Evolutionary conservation across 53 echinoderm and acorn worm genomes (phyloP).

Genomic region (Glandiceps talaboti): DNA sequence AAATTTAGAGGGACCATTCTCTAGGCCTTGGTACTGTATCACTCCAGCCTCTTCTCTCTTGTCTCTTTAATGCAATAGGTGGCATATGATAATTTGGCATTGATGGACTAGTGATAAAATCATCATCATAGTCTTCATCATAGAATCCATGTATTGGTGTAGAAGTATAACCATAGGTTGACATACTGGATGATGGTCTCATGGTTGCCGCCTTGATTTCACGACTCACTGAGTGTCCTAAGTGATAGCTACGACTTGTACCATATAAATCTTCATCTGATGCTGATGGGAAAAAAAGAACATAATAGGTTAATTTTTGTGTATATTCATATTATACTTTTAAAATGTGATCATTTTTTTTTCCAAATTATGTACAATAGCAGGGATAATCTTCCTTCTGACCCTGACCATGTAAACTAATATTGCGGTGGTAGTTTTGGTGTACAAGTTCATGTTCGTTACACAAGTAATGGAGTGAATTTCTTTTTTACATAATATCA

Average conservation of each 20-base stretch:
- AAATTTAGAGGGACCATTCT: slow-evolving; percentile 64
- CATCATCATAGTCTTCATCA: slow-evolving; percentile 27
- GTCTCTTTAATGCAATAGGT: slow-evolving; percentile 22
- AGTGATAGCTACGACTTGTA: slow-evolving; percentile 7
- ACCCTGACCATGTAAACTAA: no score
- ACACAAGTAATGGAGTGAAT: no score
- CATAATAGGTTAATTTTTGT: no score
- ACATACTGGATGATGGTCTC: not conserved
- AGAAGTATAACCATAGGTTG: not conserved
- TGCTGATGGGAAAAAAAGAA: not conserved
- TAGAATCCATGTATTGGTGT: slow-evolving; percentile 4
- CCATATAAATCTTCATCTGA: not conserved
- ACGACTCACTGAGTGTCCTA: slow-evolving; percentile 52
- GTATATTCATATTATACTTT: no score
- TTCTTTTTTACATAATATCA: no score
- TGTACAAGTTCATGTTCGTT: no score
- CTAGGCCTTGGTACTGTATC: slow-evolving; percentile 33
- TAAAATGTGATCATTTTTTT: no score
- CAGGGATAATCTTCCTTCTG: no score
- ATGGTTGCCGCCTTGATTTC: slow-evolving; percentile 15
- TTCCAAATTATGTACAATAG: no score
- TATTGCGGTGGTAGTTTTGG: no score
- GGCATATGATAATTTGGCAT: slow-evolving; percentile 83
- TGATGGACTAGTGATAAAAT: slow-evolving; percentile 63
- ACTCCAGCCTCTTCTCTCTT: slow-evolving; percentile 55